phyloP scores from a whole-genome alignment of 1,140 invertebrate species.

The Apis laboriosa region DNA sequence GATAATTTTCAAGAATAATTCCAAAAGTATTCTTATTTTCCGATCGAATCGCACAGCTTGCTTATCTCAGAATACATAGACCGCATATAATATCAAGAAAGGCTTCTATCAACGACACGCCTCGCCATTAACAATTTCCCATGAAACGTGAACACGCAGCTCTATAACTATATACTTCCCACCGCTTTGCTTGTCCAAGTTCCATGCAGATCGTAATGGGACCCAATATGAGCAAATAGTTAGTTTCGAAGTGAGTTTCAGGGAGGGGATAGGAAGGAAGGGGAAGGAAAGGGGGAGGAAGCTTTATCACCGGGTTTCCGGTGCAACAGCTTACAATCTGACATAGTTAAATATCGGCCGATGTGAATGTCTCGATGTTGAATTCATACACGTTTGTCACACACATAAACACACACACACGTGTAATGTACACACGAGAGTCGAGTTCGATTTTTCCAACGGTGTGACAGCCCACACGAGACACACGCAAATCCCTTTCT shows the following conservation, averaged over 20 bases:
- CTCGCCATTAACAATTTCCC: constrained; percentile 21
- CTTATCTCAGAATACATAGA: too few species aligned
- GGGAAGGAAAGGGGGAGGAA: background rate
- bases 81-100: background rate
- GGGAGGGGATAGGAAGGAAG: background rate
- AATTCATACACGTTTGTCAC: too few species aligned
- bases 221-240: constrained; percentile 62
- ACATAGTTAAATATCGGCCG: constrained; percentile 33
- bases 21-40: too few species aligned
- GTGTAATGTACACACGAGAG: background rate
- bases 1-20: too few species aligned
- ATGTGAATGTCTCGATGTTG: background rate
- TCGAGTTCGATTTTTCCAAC: background rate
- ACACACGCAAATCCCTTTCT: constrained; percentile 16
- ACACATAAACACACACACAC: background rate
- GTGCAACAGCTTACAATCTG: constrained; percentile 61
- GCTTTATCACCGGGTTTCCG: constrained; percentile 53
- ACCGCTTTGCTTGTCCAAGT: constrained; percentile 39
- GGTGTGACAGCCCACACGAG: background rate
- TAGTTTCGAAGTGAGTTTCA: constrained; percentile 53
- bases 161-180: constrained; percentile 13
- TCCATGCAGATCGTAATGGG: constrained; percentile 43
- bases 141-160: background rate
- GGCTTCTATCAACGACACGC: constrained; percentile 26
- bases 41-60: too few species aligned